Conservation (phyloP, 2,113 vertebrate species). For the Phoxinus phoxinus region DNA sequence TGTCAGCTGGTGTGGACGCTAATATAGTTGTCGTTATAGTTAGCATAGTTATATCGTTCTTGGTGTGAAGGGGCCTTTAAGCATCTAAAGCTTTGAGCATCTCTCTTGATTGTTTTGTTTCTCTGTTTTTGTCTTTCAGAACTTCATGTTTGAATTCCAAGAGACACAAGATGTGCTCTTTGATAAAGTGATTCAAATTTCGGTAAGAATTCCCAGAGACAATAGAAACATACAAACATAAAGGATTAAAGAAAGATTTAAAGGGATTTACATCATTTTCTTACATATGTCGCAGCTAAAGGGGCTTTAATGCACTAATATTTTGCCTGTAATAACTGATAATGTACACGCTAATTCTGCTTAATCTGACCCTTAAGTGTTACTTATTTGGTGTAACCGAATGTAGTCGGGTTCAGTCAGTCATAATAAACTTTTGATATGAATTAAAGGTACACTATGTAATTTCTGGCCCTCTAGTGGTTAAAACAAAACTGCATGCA, state of each 20-base stretch:
- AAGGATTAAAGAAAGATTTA: background rate
- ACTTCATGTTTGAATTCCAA: conserved; percentile 92
- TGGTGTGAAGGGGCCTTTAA: too few species aligned
- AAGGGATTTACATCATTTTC: background rate
- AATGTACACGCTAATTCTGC: background rate
- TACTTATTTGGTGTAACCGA: too few species aligned
- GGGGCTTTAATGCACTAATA: background rate
- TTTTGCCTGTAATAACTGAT: background rate
- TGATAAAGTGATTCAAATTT: conserved; percentile 89
- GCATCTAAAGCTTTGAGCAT: background rate
- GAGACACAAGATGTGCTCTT: conserved; percentile 83
- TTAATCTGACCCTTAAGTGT: background rate
- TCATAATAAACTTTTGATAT: background rate
- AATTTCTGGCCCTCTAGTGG: too few species aligned
- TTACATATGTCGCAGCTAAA: background rate
- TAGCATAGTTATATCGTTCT: too few species aligned
- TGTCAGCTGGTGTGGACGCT: too few species aligned
- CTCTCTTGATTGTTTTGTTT: conserved; percentile 3
- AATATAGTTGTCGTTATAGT: too few species aligned
- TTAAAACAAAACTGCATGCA: too few species aligned
- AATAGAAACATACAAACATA: background rate
- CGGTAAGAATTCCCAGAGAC: conserved; percentile 70
- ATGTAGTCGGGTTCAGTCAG: too few species aligned
- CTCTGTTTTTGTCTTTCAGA: conserved; percentile 75
- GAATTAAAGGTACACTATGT: too few species aligned